Base-by-base conservation (phyloP, 2,113 vertebrate species). In the Miniopterus natalensis region DNA sequence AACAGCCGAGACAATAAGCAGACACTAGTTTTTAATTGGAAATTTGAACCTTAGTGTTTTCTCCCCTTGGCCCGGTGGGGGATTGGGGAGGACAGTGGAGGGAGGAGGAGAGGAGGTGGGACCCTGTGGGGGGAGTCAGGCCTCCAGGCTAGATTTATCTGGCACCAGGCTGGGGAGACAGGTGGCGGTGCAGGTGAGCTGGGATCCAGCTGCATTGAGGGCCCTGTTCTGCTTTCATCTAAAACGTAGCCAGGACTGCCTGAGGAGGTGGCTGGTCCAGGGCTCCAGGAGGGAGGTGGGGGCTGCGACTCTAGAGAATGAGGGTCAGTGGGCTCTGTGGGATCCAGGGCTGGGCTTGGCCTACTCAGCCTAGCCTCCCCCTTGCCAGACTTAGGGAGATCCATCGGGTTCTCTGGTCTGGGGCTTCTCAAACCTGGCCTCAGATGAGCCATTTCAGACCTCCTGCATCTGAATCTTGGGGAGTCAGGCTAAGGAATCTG, bases 181-280 rank as follows among this genome's bases (percentile, higher is more conserved):
- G 84, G 79, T 86, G 96, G 88, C 83, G 66, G 92, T 96, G 97
- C 97, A 96, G 95, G 94, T 91, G 97, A 97, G 97, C 97, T 96
- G 95, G 96, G 95, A 95, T 97, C 94, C 84, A 95, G 98, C 97
- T 98, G 97, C 98, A 97, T 97, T 98, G 96, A 98, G 96, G 88
- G 90, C 77, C 92, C 96, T 97, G 91, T 81, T 98, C 93, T 79
- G 92, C 98, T 98, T 98, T 98, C 97, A 98, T 98, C 97, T 98
- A 96, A 98, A 97, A 98, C 95, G 96, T 94, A 98, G 97, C 92
- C 97, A 92, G 97, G 96, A 90, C 96, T 51, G 57, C 83, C 83
- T 49, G 71, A 47, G 78, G 74, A 77, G 36, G 92, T 0, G 18
- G 80, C 45, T 45, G 45, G 79, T 59, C 5, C 3, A 40, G n/a